Base-by-base conservation (phyloP, 1,140 invertebrate species). In the Bombus fervidus region DNA sequence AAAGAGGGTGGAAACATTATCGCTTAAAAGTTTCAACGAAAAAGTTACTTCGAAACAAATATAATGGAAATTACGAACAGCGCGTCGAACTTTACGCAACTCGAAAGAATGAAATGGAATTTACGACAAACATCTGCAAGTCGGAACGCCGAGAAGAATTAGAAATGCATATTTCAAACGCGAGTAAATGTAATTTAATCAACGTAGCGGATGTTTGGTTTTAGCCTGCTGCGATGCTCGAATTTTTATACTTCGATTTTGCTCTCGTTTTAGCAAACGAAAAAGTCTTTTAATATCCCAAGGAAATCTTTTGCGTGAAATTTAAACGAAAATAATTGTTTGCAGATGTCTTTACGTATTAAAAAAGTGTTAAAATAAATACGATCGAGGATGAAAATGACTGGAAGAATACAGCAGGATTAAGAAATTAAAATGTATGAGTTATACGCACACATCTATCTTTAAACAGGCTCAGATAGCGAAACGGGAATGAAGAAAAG, bases 31-130 rank as follows among this genome's bases (percentile, higher is more conserved):
- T 84, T 87, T 39, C 81, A 9, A 75, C 75, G 75, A 69, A 62
- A 72, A 85, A 68, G 59, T 73, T 71, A 34, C 59, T 59, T 39
- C 25, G 72, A 76, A 85, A 85, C 83, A 85, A 87, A 87, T 87
- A 87, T 85, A 85, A 87, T 85, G 83, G 83, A 87, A 85, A 87
- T 87, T 87, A 64, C 71, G 72, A 73, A 75, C 72, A 80, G 76
- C 39, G 82, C 57, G 81, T 72, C 71, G 39, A 87, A 87, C 41
- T 87, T 80, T 69, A 37, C 59, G 66, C 37, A 53, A 83, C 53
- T 77, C 25, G 28, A 28, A 15, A 62, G 28, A 59, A 15, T 18
- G 59, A 37, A 62, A 64, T 39, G 39, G 69, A 85, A 25, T 79
- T 78, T 72, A n/a, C 68, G 28, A 41, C 28, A 43, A 64, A 84